These are phyloP conservation scores for Myrmophylax atrothorax DNA, from an alignment of 2,113 vertebrate genomes.

Conservation along the genomic window DNA sequence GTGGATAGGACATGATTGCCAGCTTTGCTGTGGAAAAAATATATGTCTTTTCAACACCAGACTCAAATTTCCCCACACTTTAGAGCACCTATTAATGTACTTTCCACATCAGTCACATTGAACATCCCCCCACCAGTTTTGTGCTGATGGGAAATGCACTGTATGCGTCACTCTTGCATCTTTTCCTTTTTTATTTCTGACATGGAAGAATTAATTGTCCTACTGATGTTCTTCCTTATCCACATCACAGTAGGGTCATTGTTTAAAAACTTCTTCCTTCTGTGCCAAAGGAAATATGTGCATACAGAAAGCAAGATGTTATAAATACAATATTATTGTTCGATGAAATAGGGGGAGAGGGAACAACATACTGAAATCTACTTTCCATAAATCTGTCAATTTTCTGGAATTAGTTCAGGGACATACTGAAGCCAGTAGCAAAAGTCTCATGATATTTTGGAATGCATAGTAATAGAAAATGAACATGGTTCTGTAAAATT, in stretches of 20 bases:
- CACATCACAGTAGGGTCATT: background rate
- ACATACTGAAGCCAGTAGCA: background rate
- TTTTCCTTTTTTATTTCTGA: background rate
- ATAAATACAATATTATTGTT: constrained; percentile 1
- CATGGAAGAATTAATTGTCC: background rate
- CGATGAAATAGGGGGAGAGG: background rate
- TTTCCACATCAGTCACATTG: background rate
- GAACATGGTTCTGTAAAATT: background rate
- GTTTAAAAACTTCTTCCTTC: background rate
- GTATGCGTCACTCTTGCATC: background rate
- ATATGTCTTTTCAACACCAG: background rate
- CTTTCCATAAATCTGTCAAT: constrained; percentile 9
- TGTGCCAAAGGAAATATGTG: background rate
- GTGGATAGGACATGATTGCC: background rate
- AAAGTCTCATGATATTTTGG: background rate
- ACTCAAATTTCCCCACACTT: background rate
- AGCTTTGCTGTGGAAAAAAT: background rate
- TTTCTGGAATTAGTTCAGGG: background rate
- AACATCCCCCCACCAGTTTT: background rate
- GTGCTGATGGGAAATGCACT: background rate
- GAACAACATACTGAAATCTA: background rate
- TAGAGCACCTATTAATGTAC: background rate
- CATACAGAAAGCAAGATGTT: background rate
- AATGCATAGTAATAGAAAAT: background rate
- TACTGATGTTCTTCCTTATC: background rate